A percentile compares a stretch with the other conserved stretches of the same genome.
phyloP scores from a whole-genome alignment of 2,113 vertebrate species.

The Gopherus flavomarginatus region DNA sequence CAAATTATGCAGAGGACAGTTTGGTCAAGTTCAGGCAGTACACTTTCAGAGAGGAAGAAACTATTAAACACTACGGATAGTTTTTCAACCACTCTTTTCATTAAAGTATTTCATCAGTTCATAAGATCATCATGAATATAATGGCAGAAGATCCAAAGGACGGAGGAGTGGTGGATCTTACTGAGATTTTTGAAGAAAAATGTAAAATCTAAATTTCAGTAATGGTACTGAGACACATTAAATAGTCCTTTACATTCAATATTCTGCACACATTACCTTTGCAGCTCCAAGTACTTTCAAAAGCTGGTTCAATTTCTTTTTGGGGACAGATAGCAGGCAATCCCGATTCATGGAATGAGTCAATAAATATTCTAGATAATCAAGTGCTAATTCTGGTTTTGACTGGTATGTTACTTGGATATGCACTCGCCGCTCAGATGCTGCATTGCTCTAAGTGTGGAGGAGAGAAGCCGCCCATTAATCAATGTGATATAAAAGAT shows the following conservation, averaged over 20 bases:
- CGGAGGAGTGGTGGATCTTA: not conserved
- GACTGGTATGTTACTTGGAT: conserved; percentile 78
- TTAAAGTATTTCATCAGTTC: not conserved
- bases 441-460: conserved; percentile 64
- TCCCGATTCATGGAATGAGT: conserved; percentile 80
- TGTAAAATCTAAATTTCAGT: not conserved
- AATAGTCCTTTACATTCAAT: not conserved
- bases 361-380: conserved; percentile 89
- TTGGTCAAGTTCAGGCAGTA: not conserved
- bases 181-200: not conserved
- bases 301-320: conserved; percentile 83
- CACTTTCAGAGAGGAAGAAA: not conserved
- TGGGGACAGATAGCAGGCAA: conserved; percentile 79
- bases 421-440: conserved; percentile 74
- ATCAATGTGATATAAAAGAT: not conserved
- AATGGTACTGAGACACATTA: not conserved
- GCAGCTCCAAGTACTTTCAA: conserved; percentile 81
- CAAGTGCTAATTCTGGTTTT: conserved; percentile 88
- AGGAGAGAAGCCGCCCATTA: not conserved
- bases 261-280: conserved; percentile 79
- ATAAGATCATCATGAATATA: not conserved
- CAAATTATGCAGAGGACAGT: not conserved
- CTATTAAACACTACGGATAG: not conserved
- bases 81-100: not conserved
- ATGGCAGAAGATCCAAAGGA: not conserved